phyloP scores from a whole-genome alignment of 2,113 vertebrate genomes.

The Melanotaenia duboulayi region DNA sequence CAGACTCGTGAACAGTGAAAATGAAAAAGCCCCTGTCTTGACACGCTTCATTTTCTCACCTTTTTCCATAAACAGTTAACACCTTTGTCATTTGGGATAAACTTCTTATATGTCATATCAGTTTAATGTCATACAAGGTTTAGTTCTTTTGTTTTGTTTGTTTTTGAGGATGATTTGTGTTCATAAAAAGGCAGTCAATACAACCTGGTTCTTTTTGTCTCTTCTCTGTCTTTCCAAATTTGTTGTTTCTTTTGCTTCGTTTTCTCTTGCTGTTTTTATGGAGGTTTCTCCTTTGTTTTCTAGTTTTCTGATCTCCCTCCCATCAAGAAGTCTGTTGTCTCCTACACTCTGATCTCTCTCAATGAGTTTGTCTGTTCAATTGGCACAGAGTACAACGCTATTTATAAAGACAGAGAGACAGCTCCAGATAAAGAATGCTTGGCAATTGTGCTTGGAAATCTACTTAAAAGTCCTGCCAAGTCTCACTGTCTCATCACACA shows the following conservation, averaged over 20 bases:
- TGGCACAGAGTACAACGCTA: slow-evolving; percentile 17
- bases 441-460: slow-evolving; percentile 29
- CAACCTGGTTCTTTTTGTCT: neutral
- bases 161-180: slow-evolving; percentile 14
- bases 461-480: slow-evolving; percentile 28
- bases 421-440: slow-evolving; percentile 37
- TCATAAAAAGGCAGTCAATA: neutral
- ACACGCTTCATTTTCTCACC: slow-evolving; percentile 28
- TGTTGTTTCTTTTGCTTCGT: neutral
- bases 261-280: slow-evolving; percentile 3
- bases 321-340: neutral
- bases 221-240: slow-evolving; percentile 4
- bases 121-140: neutral
- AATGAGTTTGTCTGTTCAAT: slow-evolving; percentile 22
- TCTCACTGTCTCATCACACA: slow-evolving; percentile 9
- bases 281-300: slow-evolving; percentile 1
- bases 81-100: neutral
- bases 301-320: neutral
- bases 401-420: slow-evolving; percentile 45
- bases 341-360: neutral
- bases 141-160: neutral
- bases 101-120: neutral
- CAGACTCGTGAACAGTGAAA: slow-evolving; percentile 53
- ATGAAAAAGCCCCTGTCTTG: slow-evolving; percentile 20
- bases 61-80: neutral